Base-by-base conservation (phyloP, 1,140 invertebrate genomes). In the Formica exsecta region DNA sequence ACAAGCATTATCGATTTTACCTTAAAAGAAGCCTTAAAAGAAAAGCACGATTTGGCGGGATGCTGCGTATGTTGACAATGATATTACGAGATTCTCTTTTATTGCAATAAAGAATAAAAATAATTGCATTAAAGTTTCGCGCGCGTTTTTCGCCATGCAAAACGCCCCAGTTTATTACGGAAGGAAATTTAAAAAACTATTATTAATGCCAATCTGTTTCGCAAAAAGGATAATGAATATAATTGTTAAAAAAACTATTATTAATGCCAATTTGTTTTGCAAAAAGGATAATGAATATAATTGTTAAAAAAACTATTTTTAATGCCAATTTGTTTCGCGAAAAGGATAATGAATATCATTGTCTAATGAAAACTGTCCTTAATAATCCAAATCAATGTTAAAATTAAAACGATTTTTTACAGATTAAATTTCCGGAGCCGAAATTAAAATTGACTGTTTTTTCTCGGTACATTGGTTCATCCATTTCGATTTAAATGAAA, bases 1-100 rank as follows among this genome's bases (percentile, higher is more conserved):
- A 41, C 13, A 44, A n/a, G 25, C 54, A 25, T 65, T 85, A 85
- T 85, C 11, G 81, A 85, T 85, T 77, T 85, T 59, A 19, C 73
- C 29, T 62, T 76, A 41, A 61, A 29, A 62, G 36, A n/a, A 62
- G 48, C 48, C 16, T 51, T 51, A 51, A 51, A 51, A 9, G n/a
- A 51, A 2, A 54, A 16, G 29, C 9, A 32, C 38, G 59, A 41
- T 36, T 25, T 11, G 22, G 5, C 19, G 16, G 13, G 22, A 68
- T 59, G 32, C 36, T 41, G 51, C 22, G 25, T 32, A 57, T 16
- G 29, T 6, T 11, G 38, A 51, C 16, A 19, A 51, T 51, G 16
- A n/a, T 7, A 64, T 51, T 22, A 16, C 62, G 4, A 79, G n/a
- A 13, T 8, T 38, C 13, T 51, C 2, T 54, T 68, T 16, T 8